Percentiles rank a stretch among this genome's conserved stretches.
phyloP scores from a whole-genome alignment of 37 sponge, comb jelly and placozoan species.

The Bolinopsis microptera region DNA sequence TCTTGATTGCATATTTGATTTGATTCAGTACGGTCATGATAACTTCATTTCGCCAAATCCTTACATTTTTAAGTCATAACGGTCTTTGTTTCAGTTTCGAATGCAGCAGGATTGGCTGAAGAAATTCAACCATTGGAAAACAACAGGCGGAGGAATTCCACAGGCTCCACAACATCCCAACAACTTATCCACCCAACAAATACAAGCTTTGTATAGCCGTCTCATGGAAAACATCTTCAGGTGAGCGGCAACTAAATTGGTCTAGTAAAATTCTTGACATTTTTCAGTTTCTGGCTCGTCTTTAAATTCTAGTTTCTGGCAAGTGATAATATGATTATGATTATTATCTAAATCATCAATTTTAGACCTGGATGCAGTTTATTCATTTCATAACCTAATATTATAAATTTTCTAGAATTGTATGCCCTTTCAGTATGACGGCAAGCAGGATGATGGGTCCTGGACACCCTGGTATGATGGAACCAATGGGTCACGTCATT shows the following conservation, averaged over 20 bases:
- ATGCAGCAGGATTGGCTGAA: conserved; percentile 35
- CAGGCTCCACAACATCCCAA: background rate
- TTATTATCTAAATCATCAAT: no score
- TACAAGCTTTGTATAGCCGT: background rate
- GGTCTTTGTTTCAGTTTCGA: background rate
- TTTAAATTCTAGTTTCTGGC: no score
- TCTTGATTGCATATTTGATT: background rate
- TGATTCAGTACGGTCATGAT: no score
- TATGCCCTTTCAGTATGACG: background rate
- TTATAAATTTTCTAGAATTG: no score
- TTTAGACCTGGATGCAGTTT: no score
- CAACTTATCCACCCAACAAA: background rate
- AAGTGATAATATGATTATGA: no score
- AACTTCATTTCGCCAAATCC: no score
- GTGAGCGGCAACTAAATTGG: background rate
- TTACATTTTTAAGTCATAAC: no score
- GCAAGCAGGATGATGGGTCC: background rate
- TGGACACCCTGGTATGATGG: conserved; percentile 47
- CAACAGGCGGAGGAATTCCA: background rate
- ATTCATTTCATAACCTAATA: no score
- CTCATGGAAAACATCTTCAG: conserved; percentile 9
- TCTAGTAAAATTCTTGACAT: no score
- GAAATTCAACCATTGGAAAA: background rate
- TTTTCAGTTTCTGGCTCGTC: no score
- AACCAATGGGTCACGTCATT: conserved; percentile 1